Evolutionary conservation across 1,140 invertebrate genomes (phyloP), one percentile per base, ranked within the genome.

Genomic region (Brachionus rubens): DNA sequence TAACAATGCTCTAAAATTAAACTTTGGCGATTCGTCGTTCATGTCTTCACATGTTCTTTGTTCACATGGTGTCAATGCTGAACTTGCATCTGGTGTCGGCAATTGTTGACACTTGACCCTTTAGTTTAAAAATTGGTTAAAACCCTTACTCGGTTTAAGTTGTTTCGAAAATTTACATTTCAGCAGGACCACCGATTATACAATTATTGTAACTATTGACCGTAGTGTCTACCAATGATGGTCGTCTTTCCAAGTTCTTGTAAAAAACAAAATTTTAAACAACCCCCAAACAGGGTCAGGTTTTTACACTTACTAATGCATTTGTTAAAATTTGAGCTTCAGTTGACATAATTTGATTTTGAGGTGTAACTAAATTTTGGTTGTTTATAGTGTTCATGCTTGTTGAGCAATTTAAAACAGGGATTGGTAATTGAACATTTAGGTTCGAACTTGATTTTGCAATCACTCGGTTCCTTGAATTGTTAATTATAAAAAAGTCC

Each of bases 1-100:
- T 6, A 91, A 80, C 6, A 91, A 80, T 79, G 90, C 88, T 52
- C 89, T 85, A 79, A 91, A 91, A 79, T 90, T 88, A 79, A 89
- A 90, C 0, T 67, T 46, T 40, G 52, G 75, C 19, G 48, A 28
- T 9, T 76, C 36, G 21, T 72, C 68, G 9, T 72, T 46, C 0
- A 36, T 16, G 6, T 72, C 50, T 19, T 48, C 21, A 1, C 46
- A 14, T 12, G 6, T 3, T 56, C 2, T 2, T 56, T 16, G 52
- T 12, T 3, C 10, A 10, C 41, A 12, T 3, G 68, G 30, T 4
- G 21, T 50, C 47, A 2, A 12, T 1, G 14, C 24, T n/a, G 28
- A 54, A 50, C 19, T 5, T 48, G 36, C 6, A 6, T 24, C 21
- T 12, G 28, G 40, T 5, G 19, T 65, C 14, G 33, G 59, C 3